A percentile compares a stretch with the other conserved stretches of the same genome.
phyloP scores from a whole-genome alignment of 92 coral and sea anemone genomes.

The Meandrina meandrites region DNA sequence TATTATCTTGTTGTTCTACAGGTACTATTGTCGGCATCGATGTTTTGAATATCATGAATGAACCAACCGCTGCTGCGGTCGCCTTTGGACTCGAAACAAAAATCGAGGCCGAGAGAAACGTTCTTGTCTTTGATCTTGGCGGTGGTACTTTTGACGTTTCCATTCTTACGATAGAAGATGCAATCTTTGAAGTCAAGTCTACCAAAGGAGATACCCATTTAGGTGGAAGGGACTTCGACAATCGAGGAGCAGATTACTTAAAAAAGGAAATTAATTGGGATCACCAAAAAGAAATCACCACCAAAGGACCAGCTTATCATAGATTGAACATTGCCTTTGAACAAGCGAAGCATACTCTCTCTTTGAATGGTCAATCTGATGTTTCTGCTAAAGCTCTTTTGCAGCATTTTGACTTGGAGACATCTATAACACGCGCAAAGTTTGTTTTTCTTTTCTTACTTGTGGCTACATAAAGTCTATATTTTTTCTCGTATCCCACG shows the following conservation, averaged over 20 bases:
- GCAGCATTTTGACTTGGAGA: not conserved
- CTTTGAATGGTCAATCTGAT: slow-evolving; percentile 50
- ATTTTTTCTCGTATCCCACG: no score
- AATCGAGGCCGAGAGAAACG: slow-evolving; percentile 50
- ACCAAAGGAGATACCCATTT: slow-evolving; percentile 70
- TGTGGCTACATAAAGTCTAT: no score
- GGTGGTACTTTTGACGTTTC: slow-evolving; percentile 80
- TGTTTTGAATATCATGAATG: slow-evolving; percentile 68
- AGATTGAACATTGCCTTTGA: slow-evolving; percentile 60
- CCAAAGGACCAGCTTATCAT: slow-evolving; percentile 54
- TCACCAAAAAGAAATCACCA: slow-evolving; percentile 57
- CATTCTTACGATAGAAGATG: slow-evolving; percentile 61
- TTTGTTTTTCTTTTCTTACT: no score
- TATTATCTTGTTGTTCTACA: not conserved
- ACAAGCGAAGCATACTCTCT: slow-evolving; percentile 65
- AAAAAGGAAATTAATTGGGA: slow-evolving; percentile 44
- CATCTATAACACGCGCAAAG: not conserved
- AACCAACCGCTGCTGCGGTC: slow-evolving; percentile 75
- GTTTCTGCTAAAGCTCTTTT: slow-evolving; percentile 1
- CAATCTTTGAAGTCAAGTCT: slow-evolving; percentile 65
- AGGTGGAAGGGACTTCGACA: slow-evolving; percentile 73
- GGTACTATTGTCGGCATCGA: slow-evolving; percentile 67
- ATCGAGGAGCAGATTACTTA: slow-evolving; percentile 46
- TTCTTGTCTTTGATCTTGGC: slow-evolving; percentile 71
- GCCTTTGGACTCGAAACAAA: slow-evolving; percentile 60